A percentile compares a stretch with the other conserved stretches of the same genome.
Conservation (phyloP, 2,113 vertebrate species). For the Typhlomys cinereus region DNA sequence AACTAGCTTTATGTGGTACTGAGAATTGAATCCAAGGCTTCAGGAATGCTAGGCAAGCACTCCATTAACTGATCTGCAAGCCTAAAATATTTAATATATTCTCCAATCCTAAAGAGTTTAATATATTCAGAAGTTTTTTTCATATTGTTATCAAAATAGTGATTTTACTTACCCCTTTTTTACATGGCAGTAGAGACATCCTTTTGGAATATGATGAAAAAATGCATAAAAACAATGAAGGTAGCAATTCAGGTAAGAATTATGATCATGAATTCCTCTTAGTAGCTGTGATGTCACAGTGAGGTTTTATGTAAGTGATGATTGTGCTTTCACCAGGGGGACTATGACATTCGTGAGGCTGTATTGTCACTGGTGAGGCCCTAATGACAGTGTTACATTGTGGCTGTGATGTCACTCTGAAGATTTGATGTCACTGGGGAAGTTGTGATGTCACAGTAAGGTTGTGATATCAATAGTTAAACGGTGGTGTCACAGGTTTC, state of each 20-base stretch:
- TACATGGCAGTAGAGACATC: background rate
- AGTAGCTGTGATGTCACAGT: background rate
- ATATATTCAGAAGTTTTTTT: conserved; percentile 16
- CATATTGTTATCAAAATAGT: background rate
- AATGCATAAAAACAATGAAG: background rate
- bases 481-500: too few relatives aligned
- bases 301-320: too few relatives aligned
- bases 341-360: too few relatives aligned
- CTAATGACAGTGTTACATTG: too few relatives aligned
- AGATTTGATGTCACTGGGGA: too few relatives aligned
- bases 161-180: background rate
- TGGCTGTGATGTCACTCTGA: too few relatives aligned
- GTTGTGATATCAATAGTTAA: too few relatives aligned
- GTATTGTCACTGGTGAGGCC: too few relatives aligned
- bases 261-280: background rate
- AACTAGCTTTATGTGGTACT: background rate
- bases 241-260: conserved; percentile 24
- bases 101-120: conserved; percentile 11
- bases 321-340: too few relatives aligned
- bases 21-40: background rate
- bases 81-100: background rate
- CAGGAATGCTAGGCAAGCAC: background rate
- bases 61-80: background rate
- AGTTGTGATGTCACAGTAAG: too few relatives aligned
- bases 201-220: background rate